Evolutionary conservation across 2,888 invertebrate genomes (phyloP), one percentile per base, ranked within the genome.

Genomic region (Platypus cylindrus): DNA sequence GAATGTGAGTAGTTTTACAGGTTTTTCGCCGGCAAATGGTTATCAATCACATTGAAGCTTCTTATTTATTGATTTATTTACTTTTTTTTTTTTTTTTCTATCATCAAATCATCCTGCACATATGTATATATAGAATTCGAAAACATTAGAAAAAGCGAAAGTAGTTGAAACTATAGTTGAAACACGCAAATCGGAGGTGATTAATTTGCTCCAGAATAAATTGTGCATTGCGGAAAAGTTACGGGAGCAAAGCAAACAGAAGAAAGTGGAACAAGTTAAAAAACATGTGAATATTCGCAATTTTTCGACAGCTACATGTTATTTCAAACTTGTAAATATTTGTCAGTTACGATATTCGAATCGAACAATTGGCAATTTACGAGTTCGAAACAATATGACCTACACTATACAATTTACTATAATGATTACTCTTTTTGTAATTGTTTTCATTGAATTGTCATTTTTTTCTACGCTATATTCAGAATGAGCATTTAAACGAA

Each of bases 171-270:
- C 45, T 30, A 51, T 49, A 18, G 46, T 50, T 33, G 58, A 58
- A 45, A 54, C 46, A 25, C 49, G 49, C 35, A 51, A 50, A 39
- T 46, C 47, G 11, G 53, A 52, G 40, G 52, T 49, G 27, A 46
- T 48, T 51, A 66, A 68, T 52, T 64, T 67, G 48, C 55, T 68
- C 44, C 65, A 66, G 64, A 77, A 71, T 56, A 86, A 85, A 65
- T 72, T 87, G 55, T 78, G 75, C 52, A 70, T 78, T 47, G 85
- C 85, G 41, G 82, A 85, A 63, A 75, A 75, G 61, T 87, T 87
- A 60, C 73, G 89, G 48, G 81, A 83, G 62, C 78, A 78, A 63
- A 85, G 85, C 64, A 74, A 87, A 45, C 80, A 82, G 66, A 82
- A 79, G 66, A 82, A 84, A 68, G 70, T 87, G 60, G 86, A 86